Conservation (phyloP, 2,888 invertebrate species). For the Epinotia bilunana region DNA sequence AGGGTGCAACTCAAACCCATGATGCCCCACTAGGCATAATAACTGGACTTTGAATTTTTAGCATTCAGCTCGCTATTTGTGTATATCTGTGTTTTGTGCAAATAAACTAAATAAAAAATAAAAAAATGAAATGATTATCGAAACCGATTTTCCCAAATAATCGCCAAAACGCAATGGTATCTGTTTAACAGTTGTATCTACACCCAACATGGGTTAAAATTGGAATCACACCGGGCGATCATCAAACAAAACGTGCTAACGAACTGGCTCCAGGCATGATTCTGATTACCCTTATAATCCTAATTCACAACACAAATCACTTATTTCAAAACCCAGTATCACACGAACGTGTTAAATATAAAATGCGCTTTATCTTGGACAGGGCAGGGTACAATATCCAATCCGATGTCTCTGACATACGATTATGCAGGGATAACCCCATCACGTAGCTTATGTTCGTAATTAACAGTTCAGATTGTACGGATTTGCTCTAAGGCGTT, state of each 20-base stretch:
- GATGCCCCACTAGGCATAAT: too few relatives aligned
- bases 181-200: background rate
- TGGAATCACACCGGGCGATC: background rate
- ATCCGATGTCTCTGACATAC: background rate
- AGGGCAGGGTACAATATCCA: background rate
- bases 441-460: constrained; percentile 5
- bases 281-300: constrained; percentile 21
- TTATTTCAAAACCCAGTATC: background rate
- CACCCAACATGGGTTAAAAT: background rate
- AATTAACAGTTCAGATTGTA: constrained; percentile 17
- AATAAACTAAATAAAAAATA: too few relatives aligned
- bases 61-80: too few relatives aligned
- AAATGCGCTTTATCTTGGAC: background rate
- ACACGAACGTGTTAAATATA: background rate
- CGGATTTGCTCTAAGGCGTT: constrained; percentile 17
- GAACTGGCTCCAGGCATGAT: constrained; percentile 9
- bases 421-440: background rate
- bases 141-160: background rate
- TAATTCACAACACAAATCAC: constrained; percentile 16
- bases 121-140: too few relatives aligned
- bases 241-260: constrained; percentile 22
- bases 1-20: too few relatives aligned
- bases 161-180: background rate
- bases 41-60: too few relatives aligned
- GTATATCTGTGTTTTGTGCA: too few relatives aligned